These are phyloP conservation scores for Xiphophorus couchianus DNA, from an alignment of 2,113 vertebrate species.

Conservation along the genomic window DNA sequence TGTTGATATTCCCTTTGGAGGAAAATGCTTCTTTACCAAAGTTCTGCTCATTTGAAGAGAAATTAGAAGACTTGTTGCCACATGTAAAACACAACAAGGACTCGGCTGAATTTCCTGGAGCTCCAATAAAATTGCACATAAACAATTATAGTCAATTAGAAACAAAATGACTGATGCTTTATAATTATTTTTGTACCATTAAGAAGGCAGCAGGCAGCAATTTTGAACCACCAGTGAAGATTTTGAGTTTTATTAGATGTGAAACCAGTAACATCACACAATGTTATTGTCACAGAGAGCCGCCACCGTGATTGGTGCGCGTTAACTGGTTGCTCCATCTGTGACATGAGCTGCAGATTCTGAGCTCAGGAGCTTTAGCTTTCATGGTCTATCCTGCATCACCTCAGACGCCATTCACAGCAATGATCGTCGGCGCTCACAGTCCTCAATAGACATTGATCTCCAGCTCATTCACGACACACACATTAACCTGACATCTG, in stretches of 20 bases:
- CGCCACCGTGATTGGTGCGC: neutral
- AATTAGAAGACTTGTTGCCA: neutral
- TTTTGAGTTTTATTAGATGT: neutral
- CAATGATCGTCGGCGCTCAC: conserved; percentile 36
- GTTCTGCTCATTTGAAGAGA: neutral
- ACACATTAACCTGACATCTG: conserved; percentile 25
- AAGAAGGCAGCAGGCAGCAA: neutral
- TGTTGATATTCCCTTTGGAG: neutral
- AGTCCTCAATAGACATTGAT: conserved; percentile 56
- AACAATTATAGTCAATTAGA: neutral
- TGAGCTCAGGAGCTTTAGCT: conserved; percentile 44
- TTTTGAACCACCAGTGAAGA: neutral
- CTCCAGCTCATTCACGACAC: conserved; percentile 44
- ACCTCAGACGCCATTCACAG: conserved; percentile 56
- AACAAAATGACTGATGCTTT: neutral
- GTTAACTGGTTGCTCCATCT: conserved; percentile 4
- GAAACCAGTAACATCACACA: neutral
- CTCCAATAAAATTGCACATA: neutral
- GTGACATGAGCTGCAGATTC: conserved; percentile 28
- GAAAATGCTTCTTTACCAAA: neutral
- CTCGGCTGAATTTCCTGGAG: neutral
- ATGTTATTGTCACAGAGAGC: neutral
- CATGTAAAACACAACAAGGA: neutral
- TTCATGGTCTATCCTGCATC: conserved; percentile 55
- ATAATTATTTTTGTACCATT: neutral